Conservation (phyloP, 2,888 invertebrate species). For the Thereva unica region DNA sequence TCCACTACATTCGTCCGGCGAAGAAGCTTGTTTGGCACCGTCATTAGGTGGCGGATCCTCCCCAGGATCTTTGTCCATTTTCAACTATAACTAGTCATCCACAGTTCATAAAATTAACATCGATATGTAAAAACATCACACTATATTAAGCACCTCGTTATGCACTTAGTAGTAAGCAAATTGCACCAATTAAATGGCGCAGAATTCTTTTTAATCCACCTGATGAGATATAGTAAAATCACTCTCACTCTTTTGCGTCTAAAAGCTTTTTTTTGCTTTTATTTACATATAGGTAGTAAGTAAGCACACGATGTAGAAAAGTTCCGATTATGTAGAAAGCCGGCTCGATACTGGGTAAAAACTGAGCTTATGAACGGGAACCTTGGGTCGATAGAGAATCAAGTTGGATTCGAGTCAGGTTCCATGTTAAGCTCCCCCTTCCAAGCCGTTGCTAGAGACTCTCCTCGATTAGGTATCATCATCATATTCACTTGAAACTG, state of each 20-base stretch:
- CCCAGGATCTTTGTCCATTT: slow-evolving; percentile 36
- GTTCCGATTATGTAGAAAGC: slow-evolving; percentile 55
- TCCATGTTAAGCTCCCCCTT: not conserved
- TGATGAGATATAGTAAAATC: not conserved
- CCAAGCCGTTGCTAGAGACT: too few species aligned
- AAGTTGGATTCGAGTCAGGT: not conserved
- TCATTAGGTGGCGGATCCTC: slow-evolving; percentile 36
- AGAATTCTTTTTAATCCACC: not conserved
- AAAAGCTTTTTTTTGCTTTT: slow-evolving; percentile 7
- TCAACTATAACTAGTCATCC: slow-evolving; percentile 18
- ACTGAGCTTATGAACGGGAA: slow-evolving; percentile 8
- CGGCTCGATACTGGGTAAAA: slow-evolving; percentile 56
- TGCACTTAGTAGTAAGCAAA: not conserved
- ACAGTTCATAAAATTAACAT: slow-evolving; percentile 4
- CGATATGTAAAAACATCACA: slow-evolving; percentile 13
- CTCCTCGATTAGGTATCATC: too few species aligned
- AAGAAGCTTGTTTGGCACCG: not conserved
- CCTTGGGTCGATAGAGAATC: not conserved
- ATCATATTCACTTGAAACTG: too few species aligned
- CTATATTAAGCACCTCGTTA: not conserved
- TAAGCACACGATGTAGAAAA: slow-evolving; percentile 34
- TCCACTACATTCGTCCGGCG: slow-evolving; percentile 36
- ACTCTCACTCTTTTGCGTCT: slow-evolving; percentile 18
- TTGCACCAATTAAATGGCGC: slow-evolving; percentile 14
- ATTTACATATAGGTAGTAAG: not conserved